Base-by-base conservation (phyloP, 1,140 invertebrate species). In the Ceratina japonica region DNA sequence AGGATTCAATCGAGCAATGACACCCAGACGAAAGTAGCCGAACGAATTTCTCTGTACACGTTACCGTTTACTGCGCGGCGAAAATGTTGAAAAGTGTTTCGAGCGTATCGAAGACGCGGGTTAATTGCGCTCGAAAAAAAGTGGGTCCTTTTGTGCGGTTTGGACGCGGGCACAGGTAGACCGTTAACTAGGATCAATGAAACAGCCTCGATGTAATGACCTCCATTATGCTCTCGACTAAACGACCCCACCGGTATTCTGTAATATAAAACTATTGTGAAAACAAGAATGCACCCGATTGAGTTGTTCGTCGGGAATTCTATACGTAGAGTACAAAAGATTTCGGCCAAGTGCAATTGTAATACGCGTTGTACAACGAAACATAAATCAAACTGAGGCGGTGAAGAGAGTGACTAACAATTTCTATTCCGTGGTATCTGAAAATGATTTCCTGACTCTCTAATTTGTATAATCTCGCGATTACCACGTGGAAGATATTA, bases 101-200 rank as follows among this genome's bases (percentile, higher is more conserved):
- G 64, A 86, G 76, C 76, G 80, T 82, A 56, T 82, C 75, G 70
- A 71, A 82, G 69, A 82, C 73, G 77, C 73, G 69, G 64, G 74
- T 78, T 85, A 85, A 87, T 83, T 84, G 80, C 74, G 31, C n/a
- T 51, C 31, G 22, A 75, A 76, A 79, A 79, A 70, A 59, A 81
- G 76, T 37, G 54, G 24, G 20, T 27, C 24, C 59, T 58, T 69
- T 80, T 62, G 66, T 24, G 24, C 10, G 51, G 27, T 81, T 77
- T 77, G 12, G 59, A 61, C 5, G 20, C 10, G 49, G 65, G 81
- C 75, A 70, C 59, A 18, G 79, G 44, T 54, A 52, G 37, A 82
- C 82, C 82, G 81, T 84, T 84, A 84, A 75, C 68, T 73, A 80
- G 66, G 68, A 51, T 74, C 51, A 62, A 56, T 51, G 58, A 37